Conservation (phyloP, 2,888 invertebrate genomes). For the Pharmacophagus antenor region DNA sequence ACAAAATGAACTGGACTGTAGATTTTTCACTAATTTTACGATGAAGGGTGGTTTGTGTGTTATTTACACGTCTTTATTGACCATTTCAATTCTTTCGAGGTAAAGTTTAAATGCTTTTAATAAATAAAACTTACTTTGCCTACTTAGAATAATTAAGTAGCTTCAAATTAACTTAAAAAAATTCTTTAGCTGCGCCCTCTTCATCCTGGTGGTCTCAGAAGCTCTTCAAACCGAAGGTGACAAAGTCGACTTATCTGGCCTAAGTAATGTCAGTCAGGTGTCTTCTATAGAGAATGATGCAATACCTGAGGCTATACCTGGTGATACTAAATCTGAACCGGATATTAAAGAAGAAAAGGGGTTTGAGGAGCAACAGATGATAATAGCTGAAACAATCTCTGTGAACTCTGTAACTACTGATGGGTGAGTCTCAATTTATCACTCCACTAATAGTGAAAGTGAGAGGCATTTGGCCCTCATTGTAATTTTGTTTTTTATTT, state of each 20-base stretch:
- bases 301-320: constrained; percentile 35
- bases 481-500: constrained; percentile 14
- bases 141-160: constrained; percentile 14
- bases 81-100: constrained; percentile 82
- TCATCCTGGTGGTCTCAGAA: constrained; percentile 82
- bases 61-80: constrained; percentile 82
- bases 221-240: constrained; percentile 63
- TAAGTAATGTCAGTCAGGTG: constrained; percentile 66
- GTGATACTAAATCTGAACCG: constrained; percentile 34
- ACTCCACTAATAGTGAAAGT: constrained; percentile 34
- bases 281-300: constrained; percentile 41
- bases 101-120: constrained; percentile 42
- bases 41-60: constrained; percentile 83
- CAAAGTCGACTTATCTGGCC: constrained; percentile 65
- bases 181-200: constrained; percentile 78
- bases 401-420: constrained; percentile 80
- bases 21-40: constrained; percentile 74
- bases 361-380: constrained; percentile 63
- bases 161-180: constrained; percentile 6
- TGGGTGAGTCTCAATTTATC: constrained; percentile 64
- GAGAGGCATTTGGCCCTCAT: constrained; percentile 21
- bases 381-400: constrained; percentile 73
- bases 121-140: constrained; percentile 1
- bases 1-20: constrained; percentile 76
- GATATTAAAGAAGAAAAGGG: constrained; percentile 37